Evolutionary conservation across 2,888 invertebrate species (phyloP).

Genomic region (Lasioglossum oenotherae): DNA sequence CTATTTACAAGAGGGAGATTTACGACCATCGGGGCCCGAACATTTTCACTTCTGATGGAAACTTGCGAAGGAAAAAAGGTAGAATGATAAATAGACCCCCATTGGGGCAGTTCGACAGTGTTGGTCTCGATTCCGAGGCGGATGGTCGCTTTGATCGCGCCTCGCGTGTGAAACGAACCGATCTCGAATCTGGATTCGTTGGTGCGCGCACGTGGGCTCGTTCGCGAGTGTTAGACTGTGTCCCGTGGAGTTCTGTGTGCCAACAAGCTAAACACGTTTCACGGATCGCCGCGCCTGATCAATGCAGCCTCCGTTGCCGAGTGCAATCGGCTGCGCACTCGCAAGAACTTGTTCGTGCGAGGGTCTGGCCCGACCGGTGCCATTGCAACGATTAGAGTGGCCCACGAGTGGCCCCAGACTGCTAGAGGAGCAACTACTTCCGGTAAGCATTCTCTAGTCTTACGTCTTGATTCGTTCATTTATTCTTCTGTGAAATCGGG

Average conservation of each 20-base stretch:
- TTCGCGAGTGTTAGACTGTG: constrained; percentile 60
- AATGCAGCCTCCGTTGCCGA: constrained; percentile 72
- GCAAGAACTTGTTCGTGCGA: constrained; percentile 44
- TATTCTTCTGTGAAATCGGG: no score
- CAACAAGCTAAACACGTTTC: constrained; percentile 84
- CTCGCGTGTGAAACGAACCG: constrained; percentile 38
- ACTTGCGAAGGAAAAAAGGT: background rate
- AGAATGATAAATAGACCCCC: background rate
- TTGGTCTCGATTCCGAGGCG: background rate
- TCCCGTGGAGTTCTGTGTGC: constrained; percentile 82
- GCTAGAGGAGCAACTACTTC: background rate
- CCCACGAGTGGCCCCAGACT: background rate
- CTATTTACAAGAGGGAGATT: background rate
- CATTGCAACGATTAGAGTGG: background rate
- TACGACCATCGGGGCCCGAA: background rate
- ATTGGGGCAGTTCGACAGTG: background rate
- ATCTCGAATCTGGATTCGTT: background rate
- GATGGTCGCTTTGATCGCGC: constrained; percentile 29
- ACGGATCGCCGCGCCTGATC: constrained; percentile 82
- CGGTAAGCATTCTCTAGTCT: background rate
- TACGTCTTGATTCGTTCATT: background rate
- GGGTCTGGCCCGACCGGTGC: constrained; percentile 12
- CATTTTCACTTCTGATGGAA: background rate
- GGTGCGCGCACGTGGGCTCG: constrained; percentile 39
- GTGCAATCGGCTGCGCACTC: constrained; percentile 48